Conservation (phyloP, 2,797 vertebrate genomes). For the Malurus splendens region DNA sequence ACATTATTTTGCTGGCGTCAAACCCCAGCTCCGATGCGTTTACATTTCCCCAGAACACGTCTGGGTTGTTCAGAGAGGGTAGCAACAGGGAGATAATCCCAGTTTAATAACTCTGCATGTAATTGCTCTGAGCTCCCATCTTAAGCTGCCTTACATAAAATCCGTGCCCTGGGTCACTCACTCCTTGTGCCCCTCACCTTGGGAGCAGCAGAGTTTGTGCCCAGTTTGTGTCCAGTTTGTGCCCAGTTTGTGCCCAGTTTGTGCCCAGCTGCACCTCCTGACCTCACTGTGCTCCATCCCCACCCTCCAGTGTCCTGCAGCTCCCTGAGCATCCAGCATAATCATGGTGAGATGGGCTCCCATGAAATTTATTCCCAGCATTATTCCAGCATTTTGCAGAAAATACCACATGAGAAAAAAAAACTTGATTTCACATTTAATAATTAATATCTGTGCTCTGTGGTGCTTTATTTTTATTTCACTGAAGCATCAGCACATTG, state of each 20-base stretch:
- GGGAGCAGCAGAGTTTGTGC: neutral
- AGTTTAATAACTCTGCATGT: neutral
- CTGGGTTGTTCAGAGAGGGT: neutral
- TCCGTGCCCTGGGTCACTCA: neutral
- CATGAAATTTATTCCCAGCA: neutral
- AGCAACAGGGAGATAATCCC: conserved; percentile 28
- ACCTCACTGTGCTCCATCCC: neutral
- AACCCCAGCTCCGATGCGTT: neutral
- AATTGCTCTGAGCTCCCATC: conserved; percentile 10
- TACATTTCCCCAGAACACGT: neutral
- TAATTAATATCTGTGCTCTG: neutral
- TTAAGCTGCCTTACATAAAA: neutral
- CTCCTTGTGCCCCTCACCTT: neutral
- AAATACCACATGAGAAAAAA: neutral
- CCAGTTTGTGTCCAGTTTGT: neutral
- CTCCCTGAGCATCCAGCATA: neutral
- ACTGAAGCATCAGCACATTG: neutral
- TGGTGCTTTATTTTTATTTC: neutral
- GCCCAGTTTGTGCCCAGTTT: neutral
- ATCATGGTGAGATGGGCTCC: rapidly evolving
- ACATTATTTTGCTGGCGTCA: neutral
- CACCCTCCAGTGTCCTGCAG: rapidly evolving
- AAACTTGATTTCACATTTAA: neutral
- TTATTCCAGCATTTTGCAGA: neutral
- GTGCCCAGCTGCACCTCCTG: neutral